Evolutionary conservation across 2,797 vertebrate species (phyloP), one percentile per base, ranked within the genome.

Genomic region (Lophius americanus): DNA sequence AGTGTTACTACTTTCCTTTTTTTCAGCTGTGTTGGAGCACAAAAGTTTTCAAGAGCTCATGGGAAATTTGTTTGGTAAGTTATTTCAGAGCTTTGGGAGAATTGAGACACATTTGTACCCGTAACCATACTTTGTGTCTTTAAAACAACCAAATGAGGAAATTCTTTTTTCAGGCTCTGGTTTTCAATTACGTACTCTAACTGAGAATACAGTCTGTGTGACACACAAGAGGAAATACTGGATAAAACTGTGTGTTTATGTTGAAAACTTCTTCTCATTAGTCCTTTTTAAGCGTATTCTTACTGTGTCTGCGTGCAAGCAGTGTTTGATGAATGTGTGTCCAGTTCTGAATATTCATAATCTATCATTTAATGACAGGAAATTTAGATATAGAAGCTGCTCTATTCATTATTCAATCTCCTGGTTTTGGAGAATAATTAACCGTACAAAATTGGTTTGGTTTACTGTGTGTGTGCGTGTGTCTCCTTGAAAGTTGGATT

Each of bases 21-120:
- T 71, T 67, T 70, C 43, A 73, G 70, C 61, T 68, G 37, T 64
- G 60, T 48, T 72, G 42, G 6, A 60, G 48, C 57, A 59, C 49
- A 64, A 54, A 70, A 67, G 46, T 70, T 76, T 66, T 70, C 9
- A 61, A 54, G 56, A 52, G 42, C 63, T 78, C 51, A 65, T 73
- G 69, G 52, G 58, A 43, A n/a, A 60, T 54, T 52, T n/a, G 62
- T 59, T 61, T 36, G 14, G 53, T 41, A 39, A 64, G 51, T 55
- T 71, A 64, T 71, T 12, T 62, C 39, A 68, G 7, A 56, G 49
- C 33, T 48, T 50, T 49, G 64, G 39, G 42, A 75, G 23, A 70
- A 60, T 65, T n/a, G 23, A 80, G 62, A 66, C 42, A 63, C 43
- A 51, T 75, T 32, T 61, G 49, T 14, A 4, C 38, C 4, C 23